Conservation (phyloP, 2,797 vertebrate genomes). For the Aulostomus chinensis region DNA sequence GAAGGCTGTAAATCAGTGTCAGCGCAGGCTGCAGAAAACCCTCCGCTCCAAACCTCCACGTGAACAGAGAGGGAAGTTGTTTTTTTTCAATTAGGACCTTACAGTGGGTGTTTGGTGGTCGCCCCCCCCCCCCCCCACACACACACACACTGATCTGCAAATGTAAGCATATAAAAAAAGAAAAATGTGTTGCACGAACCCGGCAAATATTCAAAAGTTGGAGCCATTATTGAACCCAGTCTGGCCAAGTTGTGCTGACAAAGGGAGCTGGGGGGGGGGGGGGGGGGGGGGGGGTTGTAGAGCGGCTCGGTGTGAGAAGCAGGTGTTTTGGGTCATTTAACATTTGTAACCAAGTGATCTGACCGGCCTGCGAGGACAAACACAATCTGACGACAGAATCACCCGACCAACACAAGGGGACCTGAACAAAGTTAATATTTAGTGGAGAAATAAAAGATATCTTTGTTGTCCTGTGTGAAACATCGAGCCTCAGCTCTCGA, state of each 20-base stretch:
- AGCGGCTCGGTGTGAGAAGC: slow-evolving; percentile 59
- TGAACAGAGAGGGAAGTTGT: slow-evolving; percentile 22
- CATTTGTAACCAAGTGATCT: slow-evolving; percentile 66
- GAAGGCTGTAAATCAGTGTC: slow-evolving; percentile 71
- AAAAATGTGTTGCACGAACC: neutral
- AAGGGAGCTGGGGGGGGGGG: slow-evolving; percentile 21
- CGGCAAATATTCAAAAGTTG: neutral
- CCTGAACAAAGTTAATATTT: slow-evolving; percentile 66
- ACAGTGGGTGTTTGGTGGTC: slow-evolving; percentile 2
- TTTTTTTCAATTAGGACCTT: slow-evolving; percentile 4
- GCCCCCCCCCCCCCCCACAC: too few relatives aligned
- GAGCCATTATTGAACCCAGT: slow-evolving; percentile 17
- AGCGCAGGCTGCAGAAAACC: slow-evolving; percentile 32
- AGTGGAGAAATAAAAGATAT: slow-evolving; percentile 63
- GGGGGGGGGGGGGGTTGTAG: slow-evolving; percentile 16
- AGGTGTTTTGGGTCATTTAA: slow-evolving; percentile 76
- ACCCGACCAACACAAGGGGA: slow-evolving; percentile 41
- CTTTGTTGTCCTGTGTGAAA: slow-evolving; percentile 62
- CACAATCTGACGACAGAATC: slow-evolving; percentile 66
- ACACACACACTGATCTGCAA: too few relatives aligned
- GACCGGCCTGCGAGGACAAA: slow-evolving; percentile 51
- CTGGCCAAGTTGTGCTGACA: slow-evolving; percentile 46
- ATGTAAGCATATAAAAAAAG: neutral
- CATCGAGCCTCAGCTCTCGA: too few relatives aligned
- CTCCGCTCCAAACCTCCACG: slow-evolving; percentile 43